Conservation (phyloP, 2,888 invertebrate species). For the Fissipunctia ypsillon region DNA sequence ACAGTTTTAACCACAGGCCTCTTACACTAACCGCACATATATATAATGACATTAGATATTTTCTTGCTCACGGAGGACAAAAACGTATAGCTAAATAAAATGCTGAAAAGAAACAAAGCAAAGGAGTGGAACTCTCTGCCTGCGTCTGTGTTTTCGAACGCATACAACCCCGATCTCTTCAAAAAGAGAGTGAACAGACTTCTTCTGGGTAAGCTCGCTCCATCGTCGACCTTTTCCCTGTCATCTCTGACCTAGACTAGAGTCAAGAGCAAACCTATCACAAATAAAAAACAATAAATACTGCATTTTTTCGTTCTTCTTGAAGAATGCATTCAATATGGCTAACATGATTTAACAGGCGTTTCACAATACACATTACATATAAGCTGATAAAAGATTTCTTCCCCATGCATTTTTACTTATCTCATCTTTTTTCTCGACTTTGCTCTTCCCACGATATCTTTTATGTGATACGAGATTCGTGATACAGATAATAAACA, state of each 20-base stretch:
- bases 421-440: conserved; percentile 63
- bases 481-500: conserved; percentile 67
- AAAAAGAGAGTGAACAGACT: too few relatives aligned
- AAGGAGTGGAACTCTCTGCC: too few relatives aligned
- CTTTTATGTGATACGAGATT: conserved; percentile 64
- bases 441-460: conserved; percentile 72
- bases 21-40: conserved; percentile 28
- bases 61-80: conserved; percentile 22
- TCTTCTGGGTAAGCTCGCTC: too few relatives aligned
- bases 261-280: too few relatives aligned
- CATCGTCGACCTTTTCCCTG: too few relatives aligned
- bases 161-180: too few relatives aligned
- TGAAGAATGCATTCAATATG: conserved; percentile 16
- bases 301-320: conserved; percentile 4
- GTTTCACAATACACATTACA: conserved; percentile 62
- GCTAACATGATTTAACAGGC: conserved; percentile 33
- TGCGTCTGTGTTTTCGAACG: too few relatives aligned
- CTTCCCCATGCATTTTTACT: conserved; percentile 61
- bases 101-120: conserved; percentile 2
- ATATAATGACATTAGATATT: conserved; percentile 18
- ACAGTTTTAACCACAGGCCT: conserved; percentile 51
- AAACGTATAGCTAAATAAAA: background rate
- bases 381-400: conserved; percentile 69
- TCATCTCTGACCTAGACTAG: too few relatives aligned
- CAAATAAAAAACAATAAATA: too few relatives aligned